Conservation (phyloP, 2,113 vertebrate species). For the Tetraodon nigroviridis region DNA sequence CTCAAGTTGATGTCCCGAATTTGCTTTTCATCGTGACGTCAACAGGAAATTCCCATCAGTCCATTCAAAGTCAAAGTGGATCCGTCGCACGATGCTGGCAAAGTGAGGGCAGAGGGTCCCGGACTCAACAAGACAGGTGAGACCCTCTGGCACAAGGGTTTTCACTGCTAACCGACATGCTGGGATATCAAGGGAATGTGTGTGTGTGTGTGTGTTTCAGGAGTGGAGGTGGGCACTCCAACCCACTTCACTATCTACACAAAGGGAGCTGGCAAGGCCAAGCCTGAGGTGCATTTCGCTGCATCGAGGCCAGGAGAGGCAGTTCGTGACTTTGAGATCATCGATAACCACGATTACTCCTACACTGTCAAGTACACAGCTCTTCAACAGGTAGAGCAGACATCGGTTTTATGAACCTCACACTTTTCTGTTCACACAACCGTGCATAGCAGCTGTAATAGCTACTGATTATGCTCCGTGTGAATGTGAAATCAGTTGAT, state of each 20-base stretch:
- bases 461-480: neutral
- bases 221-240: slow-evolving; percentile 89
- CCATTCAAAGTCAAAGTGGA: slow-evolving; percentile 94
- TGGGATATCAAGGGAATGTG: slow-evolving; percentile 4
- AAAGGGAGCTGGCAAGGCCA: slow-evolving; percentile 90
- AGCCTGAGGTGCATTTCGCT: slow-evolving; percentile 83
- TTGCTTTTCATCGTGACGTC: slow-evolving; percentile 2
- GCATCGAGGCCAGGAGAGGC: slow-evolving; percentile 79
- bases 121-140: slow-evolving; percentile 88
- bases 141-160: neutral
- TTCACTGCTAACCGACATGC: neutral
- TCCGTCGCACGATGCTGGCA: slow-evolving; percentile 86
- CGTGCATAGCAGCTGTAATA: slow-evolving; percentile 1
- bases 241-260: slow-evolving; percentile 94
- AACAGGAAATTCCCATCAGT: slow-evolving; percentile 87
- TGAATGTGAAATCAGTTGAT: too few relatives aligned
- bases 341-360: slow-evolving; percentile 94
- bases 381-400: slow-evolving; percentile 79
- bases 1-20: neutral
- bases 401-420: neutral
- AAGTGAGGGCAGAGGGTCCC: slow-evolving; percentile 89
- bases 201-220: slow-evolving; percentile 60
- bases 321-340: slow-evolving; percentile 89
- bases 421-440: neutral
- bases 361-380: slow-evolving; percentile 93